Evolutionary conservation across 2,113 vertebrate species (phyloP), one percentile per base, ranked within the genome.

Genomic region (Salvelinus namaycush): DNA sequence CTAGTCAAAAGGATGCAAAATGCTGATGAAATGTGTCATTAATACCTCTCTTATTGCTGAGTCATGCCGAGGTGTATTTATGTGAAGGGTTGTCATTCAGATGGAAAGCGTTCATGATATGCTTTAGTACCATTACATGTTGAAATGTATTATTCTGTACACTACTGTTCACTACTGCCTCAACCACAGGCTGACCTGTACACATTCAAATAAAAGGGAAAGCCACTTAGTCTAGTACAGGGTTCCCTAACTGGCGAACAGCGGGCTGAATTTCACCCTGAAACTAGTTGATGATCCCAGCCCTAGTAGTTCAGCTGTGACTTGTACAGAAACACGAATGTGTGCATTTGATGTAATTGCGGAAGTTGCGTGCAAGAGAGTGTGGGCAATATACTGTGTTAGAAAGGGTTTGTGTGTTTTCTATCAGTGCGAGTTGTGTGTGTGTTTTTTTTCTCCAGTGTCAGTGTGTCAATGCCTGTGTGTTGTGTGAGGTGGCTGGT

Each of bases 1-100:
- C 60, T 24, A 4, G 11, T 5, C n/a, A 2, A 1, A 29, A 44
- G 0, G 83, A 88, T 16, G 14, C 1, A 74, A 82, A 81, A 3
- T 82, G 77, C 71, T 76, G 60, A 70, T 59, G 60, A 69, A 11
- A 81, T 81, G 76, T 73, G 78, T 80, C 79, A 74, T 79, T 4
- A 26, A 75, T 80, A 75, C 71, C 72, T 78, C 70, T 80, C 75
- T 80, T 81, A 77, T 13, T 39, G 3, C 39, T 77, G 62, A 73
- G 64, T 22, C 70, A 57, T 71, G 68, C 51, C 29, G 68, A 14
- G 24, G 24, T 26, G 24, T 5, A 26, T 26, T 26, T 1, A 27
- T 27, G 12, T 27, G 65, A 67, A 27, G 65, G 39, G 31, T 62
- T 74, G 29, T 22, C 20, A 5, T 34, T 3, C 67, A 62, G 31